Percentiles rank a stretch among this genome's conserved stretches.
Evolutionary conservation across 2,888 invertebrate species (phyloP).

Genomic region (Fragum sueziense): DNA sequence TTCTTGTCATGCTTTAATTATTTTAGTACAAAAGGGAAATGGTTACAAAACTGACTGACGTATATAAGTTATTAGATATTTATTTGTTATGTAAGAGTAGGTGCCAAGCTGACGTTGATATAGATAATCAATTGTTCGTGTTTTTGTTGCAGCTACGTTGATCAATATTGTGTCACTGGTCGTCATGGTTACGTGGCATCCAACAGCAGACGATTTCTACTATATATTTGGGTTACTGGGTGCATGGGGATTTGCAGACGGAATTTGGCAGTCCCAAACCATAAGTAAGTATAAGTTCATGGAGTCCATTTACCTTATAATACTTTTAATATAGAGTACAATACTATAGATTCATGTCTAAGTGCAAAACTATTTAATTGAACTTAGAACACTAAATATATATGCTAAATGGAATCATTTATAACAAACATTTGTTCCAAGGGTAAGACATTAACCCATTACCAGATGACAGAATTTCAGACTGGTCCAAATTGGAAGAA

Average conservation of each 20-base stretch:
- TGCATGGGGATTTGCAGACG: conserved; percentile 79
- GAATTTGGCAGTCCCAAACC: conserved; percentile 79
- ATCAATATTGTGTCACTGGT: conserved; percentile 70
- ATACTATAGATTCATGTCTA: no score
- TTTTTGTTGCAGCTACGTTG: conserved; percentile 66
- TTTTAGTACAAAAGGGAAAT: no score
- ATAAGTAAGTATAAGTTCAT: conserved; percentile 76
- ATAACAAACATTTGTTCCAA: no score
- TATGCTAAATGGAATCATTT: no score
- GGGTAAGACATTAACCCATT: no score
- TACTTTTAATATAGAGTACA: no score
- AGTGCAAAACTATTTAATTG: no score
- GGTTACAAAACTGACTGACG: not conserved
- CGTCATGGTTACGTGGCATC: conserved; percentile 75
- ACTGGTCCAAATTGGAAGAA: no score
- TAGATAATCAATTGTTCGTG: not conserved
- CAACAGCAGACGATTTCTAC: conserved; percentile 60
- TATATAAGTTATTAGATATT: not conserved
- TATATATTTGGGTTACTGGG: conserved; percentile 74
- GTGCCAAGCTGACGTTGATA: not conserved
- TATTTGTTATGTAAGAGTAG: not conserved
- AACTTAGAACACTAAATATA: no score
- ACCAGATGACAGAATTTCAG: no score
- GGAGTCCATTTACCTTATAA: no score
- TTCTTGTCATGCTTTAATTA: no score